Conservation (phyloP, 2,113 vertebrate species). For the Solea senegalensis region DNA sequence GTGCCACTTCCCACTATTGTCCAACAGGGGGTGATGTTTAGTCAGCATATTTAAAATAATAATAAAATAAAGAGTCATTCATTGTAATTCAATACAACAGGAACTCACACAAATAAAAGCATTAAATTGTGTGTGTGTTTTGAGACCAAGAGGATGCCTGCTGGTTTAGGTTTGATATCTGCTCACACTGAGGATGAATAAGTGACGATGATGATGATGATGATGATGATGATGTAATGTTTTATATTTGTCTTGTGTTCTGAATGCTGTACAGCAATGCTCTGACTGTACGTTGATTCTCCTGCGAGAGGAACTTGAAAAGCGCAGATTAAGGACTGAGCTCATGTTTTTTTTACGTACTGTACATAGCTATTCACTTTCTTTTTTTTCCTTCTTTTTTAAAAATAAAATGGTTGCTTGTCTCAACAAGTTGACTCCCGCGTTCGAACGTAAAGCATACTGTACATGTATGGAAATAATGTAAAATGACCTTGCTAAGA, state of each 20-base stretch:
- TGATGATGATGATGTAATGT: constrained; percentile 41
- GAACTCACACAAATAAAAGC: constrained; percentile 8
- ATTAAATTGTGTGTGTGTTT: constrained; percentile 19
- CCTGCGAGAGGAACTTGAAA: constrained; percentile 59
- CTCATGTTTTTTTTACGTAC: constrained; percentile 72
- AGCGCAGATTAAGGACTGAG: constrained; percentile 61
- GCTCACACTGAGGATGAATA: constrained; percentile 21
- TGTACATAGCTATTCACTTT: constrained; percentile 78
- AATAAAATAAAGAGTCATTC: constrained; percentile 34
- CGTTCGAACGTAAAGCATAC: neutral
- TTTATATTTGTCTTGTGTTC: constrained; percentile 55
- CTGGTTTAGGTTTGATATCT: constrained; percentile 65
- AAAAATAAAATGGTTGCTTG: constrained; percentile 80
- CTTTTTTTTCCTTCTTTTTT: constrained; percentile 63
- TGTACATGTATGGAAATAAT: too few relatives aligned
- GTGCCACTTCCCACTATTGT: constrained; percentile 19
- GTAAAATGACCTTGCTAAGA: too few relatives aligned
- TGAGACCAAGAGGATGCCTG: constrained; percentile 56
- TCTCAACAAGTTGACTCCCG: constrained; percentile 46
- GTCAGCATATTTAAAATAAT: constrained; percentile 18
- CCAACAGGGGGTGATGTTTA: constrained; percentile 56
- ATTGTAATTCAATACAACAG: constrained; percentile 40
- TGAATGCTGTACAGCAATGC: constrained; percentile 69
- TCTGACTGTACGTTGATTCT: constrained; percentile 42
- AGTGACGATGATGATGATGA: neutral